Base-by-base conservation (phyloP, 2,888 invertebrate genomes). In the Chaitophorus viminalis region DNA sequence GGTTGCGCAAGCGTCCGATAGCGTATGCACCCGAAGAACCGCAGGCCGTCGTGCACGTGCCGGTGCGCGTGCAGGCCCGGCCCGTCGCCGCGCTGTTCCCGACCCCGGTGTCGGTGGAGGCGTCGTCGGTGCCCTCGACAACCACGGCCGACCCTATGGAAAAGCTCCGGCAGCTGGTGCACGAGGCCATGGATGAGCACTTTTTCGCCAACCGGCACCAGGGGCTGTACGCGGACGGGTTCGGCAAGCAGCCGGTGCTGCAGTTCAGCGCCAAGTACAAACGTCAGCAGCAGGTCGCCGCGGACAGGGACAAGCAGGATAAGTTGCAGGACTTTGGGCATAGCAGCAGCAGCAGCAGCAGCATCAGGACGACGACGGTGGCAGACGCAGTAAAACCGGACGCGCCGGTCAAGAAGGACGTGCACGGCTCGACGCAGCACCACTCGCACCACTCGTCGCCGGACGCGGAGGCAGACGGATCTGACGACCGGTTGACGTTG, bases 131-230 rank as follows among this genome's bases (percentile, higher is more conserved):
- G n/a, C 9, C 76, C 46, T 6, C 76, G 33, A 21, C 25, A 14
- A 18, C 54, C 54, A 9, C 36, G 14, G 78, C 39, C 78, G 70
- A 87, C 25, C 36, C 72, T 54, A 74, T 74, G 79, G 79, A 87
- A 3, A 79, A 87, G 17, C 79, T 87, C 33, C n/a, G 39, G 9
- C 86, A 46, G 60, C 6, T 87, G 78, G 86, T 87, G 39, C 86
- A 79, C 54, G 78, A 87, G n/a, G 86, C 86, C 25, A 87, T 87
- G 82, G 83, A 89, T 87, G 90, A 90, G n/a, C 90, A 90, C 36
- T 90, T 90, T 52, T n/a, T n/a, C n/a, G 88, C 89, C 52, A 89
- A 84, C 31, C 87, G 89, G 25, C 90, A 89, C 83, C 89, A 89
- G 17, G 90, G 90, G 46, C 83, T 89, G 68, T 89, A 90, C 85